Conservation (phyloP, 2,113 vertebrate genomes). For the Serilophus lunatus region DNA sequence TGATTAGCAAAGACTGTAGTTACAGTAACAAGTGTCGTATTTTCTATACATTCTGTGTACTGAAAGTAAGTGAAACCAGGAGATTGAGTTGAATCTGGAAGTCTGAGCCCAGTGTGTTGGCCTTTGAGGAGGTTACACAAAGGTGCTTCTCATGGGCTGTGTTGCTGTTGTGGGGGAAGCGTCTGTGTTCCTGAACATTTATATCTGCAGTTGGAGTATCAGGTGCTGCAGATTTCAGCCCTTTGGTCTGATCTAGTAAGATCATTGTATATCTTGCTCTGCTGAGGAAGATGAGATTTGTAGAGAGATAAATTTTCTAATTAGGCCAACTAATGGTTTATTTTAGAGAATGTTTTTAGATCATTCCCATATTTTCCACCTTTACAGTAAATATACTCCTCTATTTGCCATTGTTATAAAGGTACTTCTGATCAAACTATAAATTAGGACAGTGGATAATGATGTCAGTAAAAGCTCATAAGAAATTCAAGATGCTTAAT, state of each 20-base stretch:
- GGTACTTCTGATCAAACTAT: background rate
- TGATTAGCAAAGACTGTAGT: conserved; percentile 47
- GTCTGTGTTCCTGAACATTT: background rate
- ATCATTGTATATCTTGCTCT: background rate
- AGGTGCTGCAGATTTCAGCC: background rate
- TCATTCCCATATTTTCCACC: rapidly evolving
- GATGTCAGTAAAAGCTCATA: background rate
- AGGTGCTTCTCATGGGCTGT: background rate
- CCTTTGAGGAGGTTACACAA: background rate
- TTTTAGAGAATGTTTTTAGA: background rate
- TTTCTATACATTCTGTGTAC: background rate
- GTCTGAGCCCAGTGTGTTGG: background rate
- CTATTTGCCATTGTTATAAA: rapidly evolving
- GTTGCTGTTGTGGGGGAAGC: background rate
- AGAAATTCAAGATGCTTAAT: background rate
- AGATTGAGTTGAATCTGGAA: background rate
- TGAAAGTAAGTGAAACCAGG: background rate
- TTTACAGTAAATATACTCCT: background rate
- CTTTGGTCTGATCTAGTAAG: background rate
- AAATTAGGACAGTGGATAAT: background rate
- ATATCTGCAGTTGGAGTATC: background rate
- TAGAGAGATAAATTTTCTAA: background rate
- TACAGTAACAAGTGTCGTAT: conserved; percentile 7
- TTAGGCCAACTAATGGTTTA: background rate
- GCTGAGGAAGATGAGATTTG: background rate